Evolutionary conservation across 2,888 invertebrate genomes (phyloP).

Genomic region (Rhagonycha fulva): DNA sequence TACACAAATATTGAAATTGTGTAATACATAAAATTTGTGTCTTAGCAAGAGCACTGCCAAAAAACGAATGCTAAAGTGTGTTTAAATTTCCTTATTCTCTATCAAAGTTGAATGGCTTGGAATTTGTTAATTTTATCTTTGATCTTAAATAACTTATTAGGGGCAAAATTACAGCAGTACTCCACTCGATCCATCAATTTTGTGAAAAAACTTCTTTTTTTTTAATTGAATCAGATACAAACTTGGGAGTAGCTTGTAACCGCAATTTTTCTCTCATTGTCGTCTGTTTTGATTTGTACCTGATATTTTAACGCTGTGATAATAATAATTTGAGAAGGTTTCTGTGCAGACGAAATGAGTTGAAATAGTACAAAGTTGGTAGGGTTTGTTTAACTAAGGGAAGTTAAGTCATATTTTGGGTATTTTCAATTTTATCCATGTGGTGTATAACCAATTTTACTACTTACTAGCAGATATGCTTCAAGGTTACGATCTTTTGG

Average conservation of each 20-base stretch:
- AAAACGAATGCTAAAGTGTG: neutral
- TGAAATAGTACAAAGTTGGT: neutral
- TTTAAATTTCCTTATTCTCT: neutral
- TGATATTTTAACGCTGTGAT: conserved; percentile 15
- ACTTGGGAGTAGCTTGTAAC: neutral
- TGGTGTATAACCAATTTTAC: neutral
- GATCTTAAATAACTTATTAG: neutral
- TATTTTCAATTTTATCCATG: neutral
- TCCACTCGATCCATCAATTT: neutral
- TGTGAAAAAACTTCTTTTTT: neutral
- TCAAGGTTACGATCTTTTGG: neutral
- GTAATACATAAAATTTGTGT: neutral
- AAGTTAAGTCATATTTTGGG: neutral
- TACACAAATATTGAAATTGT: neutral
- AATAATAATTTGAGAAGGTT: conserved; percentile 4
- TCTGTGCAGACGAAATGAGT: neutral
- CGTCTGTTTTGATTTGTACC: conserved; percentile 6
- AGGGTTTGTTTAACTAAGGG: neutral
- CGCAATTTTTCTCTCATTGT: conserved; percentile 1
- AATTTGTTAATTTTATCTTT: neutral
- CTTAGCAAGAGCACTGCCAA: neutral
- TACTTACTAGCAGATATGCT: neutral
- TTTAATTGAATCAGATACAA: neutral
- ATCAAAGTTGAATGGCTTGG: neutral
- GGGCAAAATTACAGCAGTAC: neutral